Evolutionary conservation across 1,140 invertebrate genomes (phyloP), one percentile per base, ranked within the genome.

Genomic region (Ridgeia piscesae): DNA sequence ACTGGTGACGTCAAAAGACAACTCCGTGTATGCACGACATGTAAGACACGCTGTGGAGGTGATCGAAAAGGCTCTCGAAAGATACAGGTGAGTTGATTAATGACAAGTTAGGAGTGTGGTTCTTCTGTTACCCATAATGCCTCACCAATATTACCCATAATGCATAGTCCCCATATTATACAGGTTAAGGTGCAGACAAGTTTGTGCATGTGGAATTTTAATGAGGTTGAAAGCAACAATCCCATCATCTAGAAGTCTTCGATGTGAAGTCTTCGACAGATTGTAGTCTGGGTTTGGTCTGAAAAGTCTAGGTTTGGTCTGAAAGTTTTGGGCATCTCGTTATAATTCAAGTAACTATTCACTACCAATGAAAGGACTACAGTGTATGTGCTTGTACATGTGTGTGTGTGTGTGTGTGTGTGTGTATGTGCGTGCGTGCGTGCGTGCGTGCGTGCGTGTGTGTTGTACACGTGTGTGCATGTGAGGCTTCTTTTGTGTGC

Each of bases 21-120:
- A 93, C 0, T 89, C 91, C 88, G n/a, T 48, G 8, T 94, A 93
- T 27, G 48, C 92, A 34, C 92, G 31, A 58, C 92, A 93, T 89
- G 93, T 96, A 6, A 91, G 77, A 91, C 58, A 94, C 27, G 94
- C 95, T 77, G 93, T 95, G 1, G 58, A 91, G 31, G 93, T 95
- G 0, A 92, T 95, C 33, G 95, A 95, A 89, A 92, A 95, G 89
- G 92, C 93, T 88, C 92, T 96, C 34, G 88, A 94, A 8, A 58
- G 48, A 27, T 91, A 91, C 17, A 93, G 91, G 93, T 95, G 95
- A 92, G 93, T 77, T 77, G 8, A 77, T 17, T 17, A 77, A 77
- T 21, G 4, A 77, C 17, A 77, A 2, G 58, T 77, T 21, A 77
- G 2, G 58, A 77, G 17, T 21, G 58, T 77, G 27, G 8, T 77